Conservation (phyloP, 2,888 invertebrate species). For the Ceramica pisi region DNA sequence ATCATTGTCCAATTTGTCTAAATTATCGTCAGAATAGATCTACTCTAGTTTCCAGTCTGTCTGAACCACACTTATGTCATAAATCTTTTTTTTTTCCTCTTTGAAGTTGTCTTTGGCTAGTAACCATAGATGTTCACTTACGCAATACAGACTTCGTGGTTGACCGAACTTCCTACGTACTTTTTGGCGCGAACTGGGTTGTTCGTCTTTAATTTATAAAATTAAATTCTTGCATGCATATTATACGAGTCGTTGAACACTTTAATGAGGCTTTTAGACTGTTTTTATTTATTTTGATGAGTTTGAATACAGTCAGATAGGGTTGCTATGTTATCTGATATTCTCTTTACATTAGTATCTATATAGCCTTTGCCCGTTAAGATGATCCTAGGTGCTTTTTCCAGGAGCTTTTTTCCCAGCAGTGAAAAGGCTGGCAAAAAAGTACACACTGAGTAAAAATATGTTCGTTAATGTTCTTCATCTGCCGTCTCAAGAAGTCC, state of each 20-base stretch:
- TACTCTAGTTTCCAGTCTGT: slow-evolving; percentile 38
- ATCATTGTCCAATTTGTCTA: slow-evolving; percentile 34
- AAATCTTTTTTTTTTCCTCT: slow-evolving; percentile 23
- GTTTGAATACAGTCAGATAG: not conserved
- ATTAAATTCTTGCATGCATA: slow-evolving; percentile 27
- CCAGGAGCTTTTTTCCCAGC: too few relatives aligned
- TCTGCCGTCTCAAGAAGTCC: too few relatives aligned
- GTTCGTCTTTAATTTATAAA: slow-evolving; percentile 42
- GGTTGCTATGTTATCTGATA: not conserved
- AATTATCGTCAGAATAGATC: slow-evolving; percentile 35
- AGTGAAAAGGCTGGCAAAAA: too few relatives aligned
- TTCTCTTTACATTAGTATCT: too few relatives aligned
- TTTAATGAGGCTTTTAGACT: slow-evolving; percentile 29
- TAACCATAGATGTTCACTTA: slow-evolving; percentile 48
- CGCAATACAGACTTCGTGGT: slow-evolving; percentile 56
- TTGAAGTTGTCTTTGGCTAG: slow-evolving; percentile 38
- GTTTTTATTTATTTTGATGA: slow-evolving; percentile 20
- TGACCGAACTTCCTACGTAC: slow-evolving; percentile 62
- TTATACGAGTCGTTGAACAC: slow-evolving; percentile 36
- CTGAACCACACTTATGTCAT: slow-evolving; percentile 29
- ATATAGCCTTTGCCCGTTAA: too few relatives aligned
- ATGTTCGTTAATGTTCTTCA: too few relatives aligned
- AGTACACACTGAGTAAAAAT: too few relatives aligned
- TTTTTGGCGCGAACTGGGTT: slow-evolving; percentile 45
- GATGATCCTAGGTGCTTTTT: too few relatives aligned